These are phyloP conservation scores for Rhinoderma darwinii DNA, from an alignment of 2,113 vertebrate genomes.

Conservation along the genomic window DNA sequence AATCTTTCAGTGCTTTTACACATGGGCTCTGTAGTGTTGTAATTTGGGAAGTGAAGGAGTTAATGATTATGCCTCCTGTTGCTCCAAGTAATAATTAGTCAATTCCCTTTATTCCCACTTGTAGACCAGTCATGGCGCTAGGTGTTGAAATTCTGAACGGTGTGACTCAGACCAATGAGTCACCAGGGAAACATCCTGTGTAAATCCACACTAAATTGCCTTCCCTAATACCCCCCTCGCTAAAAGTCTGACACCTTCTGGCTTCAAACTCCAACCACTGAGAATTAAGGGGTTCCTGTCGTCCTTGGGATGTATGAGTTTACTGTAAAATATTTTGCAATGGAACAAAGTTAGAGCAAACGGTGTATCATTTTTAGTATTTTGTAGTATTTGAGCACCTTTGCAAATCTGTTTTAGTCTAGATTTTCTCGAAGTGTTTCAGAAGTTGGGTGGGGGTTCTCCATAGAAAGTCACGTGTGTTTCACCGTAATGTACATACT, in stretches of 20 bases:
- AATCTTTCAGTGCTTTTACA: background rate
- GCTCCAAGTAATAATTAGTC: slow-evolving; percentile 43
- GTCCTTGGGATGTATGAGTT: background rate
- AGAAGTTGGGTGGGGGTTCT: no score
- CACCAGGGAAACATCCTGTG: slow-evolving; percentile 43
- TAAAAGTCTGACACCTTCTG: slow-evolving; percentile 31
- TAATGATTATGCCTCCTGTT: slow-evolving; percentile 38
- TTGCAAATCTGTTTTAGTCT: background rate
- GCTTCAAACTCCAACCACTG: background rate
- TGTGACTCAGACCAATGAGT: slow-evolving; percentile 39
- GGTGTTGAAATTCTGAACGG: slow-evolving; percentile 40
- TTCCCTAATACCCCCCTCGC: slow-evolving; percentile 1
- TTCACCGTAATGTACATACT: no score
- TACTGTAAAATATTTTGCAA: background rate
- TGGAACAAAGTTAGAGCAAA: background rate
- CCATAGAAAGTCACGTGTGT: no score
- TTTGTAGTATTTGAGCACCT: background rate
- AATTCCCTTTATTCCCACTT: slow-evolving; percentile 45
- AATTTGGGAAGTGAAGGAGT: slow-evolving; percentile 8
- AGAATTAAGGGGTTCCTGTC: background rate
- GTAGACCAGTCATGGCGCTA: slow-evolving; percentile 30
- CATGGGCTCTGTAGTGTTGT: background rate
- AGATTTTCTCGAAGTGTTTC: background rate
- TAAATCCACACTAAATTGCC: slow-evolving; percentile 42
- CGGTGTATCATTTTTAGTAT: no score